A percentile compares a stretch with the other conserved stretches of the same genome.
Conservation (phyloP, 2,888 invertebrate species). For the Eulithis testata region DNA sequence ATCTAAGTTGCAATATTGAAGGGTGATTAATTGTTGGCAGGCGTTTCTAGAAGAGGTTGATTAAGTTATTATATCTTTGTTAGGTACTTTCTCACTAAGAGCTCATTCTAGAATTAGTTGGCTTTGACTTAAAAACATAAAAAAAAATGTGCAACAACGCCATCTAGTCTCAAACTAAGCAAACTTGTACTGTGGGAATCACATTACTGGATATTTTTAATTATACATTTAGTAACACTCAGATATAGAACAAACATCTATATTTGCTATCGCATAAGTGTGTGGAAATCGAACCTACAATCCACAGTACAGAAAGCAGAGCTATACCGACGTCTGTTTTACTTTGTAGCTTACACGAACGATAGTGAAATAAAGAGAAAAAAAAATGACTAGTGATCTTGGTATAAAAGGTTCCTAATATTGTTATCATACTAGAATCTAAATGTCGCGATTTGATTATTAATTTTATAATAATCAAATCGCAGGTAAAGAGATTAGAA, state of each 20-base stretch:
- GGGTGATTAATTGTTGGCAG: constrained; percentile 18
- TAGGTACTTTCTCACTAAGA: constrained; percentile 9
- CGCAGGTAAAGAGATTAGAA: constrained; percentile 6
- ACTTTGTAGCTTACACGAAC: no score
- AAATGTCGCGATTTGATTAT: constrained; percentile 19
- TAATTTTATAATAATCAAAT: constrained; percentile 17
- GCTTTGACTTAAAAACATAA: background rate
- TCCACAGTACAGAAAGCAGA: no score
- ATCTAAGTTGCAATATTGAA: constrained; percentile 10
- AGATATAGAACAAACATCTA: no score
- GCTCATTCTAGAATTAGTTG: background rate
- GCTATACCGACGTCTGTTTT: no score
- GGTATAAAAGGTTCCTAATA: constrained; percentile 2
- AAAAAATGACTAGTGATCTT: background rate
- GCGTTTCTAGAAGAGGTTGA: constrained; percentile 7
- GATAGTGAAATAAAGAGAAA: no score
- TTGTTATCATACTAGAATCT: constrained; percentile 19
- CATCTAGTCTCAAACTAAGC: no score
- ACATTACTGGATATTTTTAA: no score
- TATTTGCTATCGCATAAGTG: no score
- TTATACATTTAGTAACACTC: no score
- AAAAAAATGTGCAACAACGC: no score
- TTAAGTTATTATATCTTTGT: constrained; percentile 12
- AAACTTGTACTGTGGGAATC: no score
- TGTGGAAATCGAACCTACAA: no score